Evolutionary conservation across 2,113 vertebrate species (phyloP).

Genomic region (Oreotrochilus melanogaster): DNA sequence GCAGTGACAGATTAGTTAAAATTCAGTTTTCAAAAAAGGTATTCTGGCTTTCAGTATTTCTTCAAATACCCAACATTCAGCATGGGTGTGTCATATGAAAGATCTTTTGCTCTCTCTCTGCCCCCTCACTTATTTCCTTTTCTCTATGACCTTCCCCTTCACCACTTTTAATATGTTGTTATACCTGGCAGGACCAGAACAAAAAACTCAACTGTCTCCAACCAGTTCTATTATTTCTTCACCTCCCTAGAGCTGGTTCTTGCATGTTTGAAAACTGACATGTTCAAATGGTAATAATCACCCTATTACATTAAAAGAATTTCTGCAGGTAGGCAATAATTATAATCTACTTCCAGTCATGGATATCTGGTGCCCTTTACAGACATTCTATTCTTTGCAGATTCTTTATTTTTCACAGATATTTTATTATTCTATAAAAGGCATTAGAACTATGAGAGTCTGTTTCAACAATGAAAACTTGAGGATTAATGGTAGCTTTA

Average conservation of each 20-base stretch:
- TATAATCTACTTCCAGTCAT: background rate
- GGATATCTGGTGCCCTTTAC: background rate
- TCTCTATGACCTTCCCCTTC: rapidly evolving
- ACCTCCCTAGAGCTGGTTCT: background rate
- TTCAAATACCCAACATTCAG: background rate
- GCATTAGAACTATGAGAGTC: background rate
- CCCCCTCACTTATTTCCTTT: rapidly evolving
- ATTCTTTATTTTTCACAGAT: background rate
- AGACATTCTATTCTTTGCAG: background rate
- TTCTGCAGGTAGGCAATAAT: background rate
- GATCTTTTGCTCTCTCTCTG: background rate
- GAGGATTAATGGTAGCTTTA: background rate
- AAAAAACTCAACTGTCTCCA: background rate
- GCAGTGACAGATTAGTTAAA: background rate
- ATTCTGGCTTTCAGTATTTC: background rate
- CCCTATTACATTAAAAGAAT: background rate
- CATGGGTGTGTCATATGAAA: background rate
- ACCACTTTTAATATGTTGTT: background rate
- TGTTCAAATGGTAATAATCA: background rate
- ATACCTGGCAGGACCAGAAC: background rate
- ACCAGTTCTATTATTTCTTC: background rate
- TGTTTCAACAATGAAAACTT: background rate
- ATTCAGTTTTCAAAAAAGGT: background rate
- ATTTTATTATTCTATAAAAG: background rate
- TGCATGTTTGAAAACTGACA: background rate